Evolutionary conservation across 2,888 invertebrate species (phyloP).

Genomic region (Drosophila tanythrix): DNA sequence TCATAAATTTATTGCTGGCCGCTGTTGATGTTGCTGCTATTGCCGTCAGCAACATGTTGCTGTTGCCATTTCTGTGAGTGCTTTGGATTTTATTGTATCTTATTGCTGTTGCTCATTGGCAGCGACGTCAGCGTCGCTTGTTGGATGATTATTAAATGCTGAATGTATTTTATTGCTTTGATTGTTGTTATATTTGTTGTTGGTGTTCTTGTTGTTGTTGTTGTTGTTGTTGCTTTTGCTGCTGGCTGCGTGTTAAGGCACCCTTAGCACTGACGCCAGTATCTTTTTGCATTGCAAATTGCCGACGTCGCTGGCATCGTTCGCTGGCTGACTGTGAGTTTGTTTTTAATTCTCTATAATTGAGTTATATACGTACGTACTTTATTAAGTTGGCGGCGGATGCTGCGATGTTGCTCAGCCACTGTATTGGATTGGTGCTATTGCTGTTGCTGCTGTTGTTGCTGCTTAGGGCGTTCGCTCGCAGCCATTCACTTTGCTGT

Average conservation of each 20-base stretch:
- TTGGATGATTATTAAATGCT: constrained; percentile 76
- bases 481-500: constrained; percentile 37
- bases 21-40: constrained; percentile 34
- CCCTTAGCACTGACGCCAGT: constrained; percentile 30
- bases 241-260: constrained; percentile 26
- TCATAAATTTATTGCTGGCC: constrained; percentile 72
- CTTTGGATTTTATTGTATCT: constrained; percentile 14
- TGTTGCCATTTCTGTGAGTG: constrained; percentile 22
- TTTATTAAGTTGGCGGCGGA: constrained; percentile 78
- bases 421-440: constrained; percentile 23
- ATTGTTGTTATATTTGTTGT: constrained; percentile 54
- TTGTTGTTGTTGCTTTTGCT: constrained; percentile 56
- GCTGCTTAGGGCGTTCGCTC: constrained; percentile 60
- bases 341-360: constrained; percentile 81
- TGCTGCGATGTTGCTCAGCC: constrained; percentile 54
- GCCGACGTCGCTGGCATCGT: constrained; percentile 64
- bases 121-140: constrained; percentile 40
- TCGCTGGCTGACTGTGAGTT: constrained; percentile 56
- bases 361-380: constrained; percentile 82
- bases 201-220: constrained; percentile 42
- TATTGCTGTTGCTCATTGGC: constrained; percentile 57
- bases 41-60: constrained; percentile 38
- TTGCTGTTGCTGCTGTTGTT: constrained; percentile 23
- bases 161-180: constrained; percentile 78
- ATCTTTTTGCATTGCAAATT: constrained; percentile 75